phyloP scores from a whole-genome alignment of 1,140 invertebrate genomes.

The Muscidifurax raptorellus region DNA sequence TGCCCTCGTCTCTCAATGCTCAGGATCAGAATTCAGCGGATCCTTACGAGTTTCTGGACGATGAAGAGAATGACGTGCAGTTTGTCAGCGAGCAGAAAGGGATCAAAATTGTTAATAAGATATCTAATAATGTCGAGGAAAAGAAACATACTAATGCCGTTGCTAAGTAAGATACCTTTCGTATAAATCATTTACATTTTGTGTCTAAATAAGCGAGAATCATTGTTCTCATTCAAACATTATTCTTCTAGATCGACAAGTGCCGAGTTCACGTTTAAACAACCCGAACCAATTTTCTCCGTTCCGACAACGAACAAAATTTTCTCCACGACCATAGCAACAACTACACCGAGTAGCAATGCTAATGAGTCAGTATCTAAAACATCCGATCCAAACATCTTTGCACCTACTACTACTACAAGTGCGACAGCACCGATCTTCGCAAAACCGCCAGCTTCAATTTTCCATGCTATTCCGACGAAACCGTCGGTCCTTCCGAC shows the following conservation, averaged over 20 bases:
- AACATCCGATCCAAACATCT: not conserved
- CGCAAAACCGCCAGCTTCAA: not conserved
- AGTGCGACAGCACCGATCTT: slow-evolving; percentile 22
- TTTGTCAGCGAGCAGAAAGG: slow-evolving; percentile 1
- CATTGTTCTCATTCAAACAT: not conserved
- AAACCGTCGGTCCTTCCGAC: slow-evolving; percentile 18
- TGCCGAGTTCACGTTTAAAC: not conserved
- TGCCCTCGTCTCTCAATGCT: slow-evolving; percentile 75
- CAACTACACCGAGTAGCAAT: not conserved
- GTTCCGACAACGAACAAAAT: not conserved
- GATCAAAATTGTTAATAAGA: not conserved
- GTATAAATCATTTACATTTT: not conserved
- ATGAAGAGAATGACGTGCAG: not conserved
- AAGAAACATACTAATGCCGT: slow-evolving; percentile 6
- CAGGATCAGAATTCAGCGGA: slow-evolving; percentile 72
- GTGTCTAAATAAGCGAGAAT: not conserved
- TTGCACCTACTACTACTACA: not conserved
- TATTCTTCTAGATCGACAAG: not conserved
- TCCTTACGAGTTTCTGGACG: slow-evolving; percentile 29
- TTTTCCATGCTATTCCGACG: slow-evolving; percentile 1
- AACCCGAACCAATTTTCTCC: not conserved
- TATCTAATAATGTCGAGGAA: not conserved
- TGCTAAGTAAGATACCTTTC: not conserved
- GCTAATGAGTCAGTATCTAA: not conserved
- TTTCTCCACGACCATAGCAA: not conserved